Percentiles rank a stretch among this genome's conserved stretches.
These are phyloP conservation scores for Liasis olivaceus DNA, from an alignment of 2,797 vertebrate genomes.

Conservation along the genomic window DNA sequence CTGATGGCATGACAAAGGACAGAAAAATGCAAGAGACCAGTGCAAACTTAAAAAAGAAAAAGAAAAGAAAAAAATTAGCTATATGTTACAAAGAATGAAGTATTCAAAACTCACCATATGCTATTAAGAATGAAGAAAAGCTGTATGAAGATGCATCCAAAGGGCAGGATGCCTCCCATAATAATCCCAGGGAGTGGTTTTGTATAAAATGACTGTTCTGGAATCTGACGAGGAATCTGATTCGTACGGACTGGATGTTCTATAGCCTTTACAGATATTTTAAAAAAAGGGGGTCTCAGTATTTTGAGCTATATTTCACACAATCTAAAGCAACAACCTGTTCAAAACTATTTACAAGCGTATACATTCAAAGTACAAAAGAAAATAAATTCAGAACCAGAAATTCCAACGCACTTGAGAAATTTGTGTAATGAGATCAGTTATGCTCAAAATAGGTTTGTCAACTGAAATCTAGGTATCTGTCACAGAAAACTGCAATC, in stretches of 20 bases:
- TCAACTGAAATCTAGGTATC: background rate
- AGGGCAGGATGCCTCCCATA: constrained; percentile 94
- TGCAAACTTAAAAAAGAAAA: background rate
- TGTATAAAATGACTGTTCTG: constrained; percentile 93
- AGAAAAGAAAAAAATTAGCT: background rate
- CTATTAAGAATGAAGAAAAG: constrained; percentile 96
- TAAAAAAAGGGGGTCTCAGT: constrained; percentile 22
- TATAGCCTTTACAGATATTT: constrained; percentile 79
- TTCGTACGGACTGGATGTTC: constrained; percentile 93
- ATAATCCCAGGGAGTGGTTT: constrained; percentile 90
- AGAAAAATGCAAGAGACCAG: background rate
- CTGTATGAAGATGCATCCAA: constrained; percentile 95
- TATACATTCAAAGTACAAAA: background rate
- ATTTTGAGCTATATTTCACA: constrained; percentile 28
- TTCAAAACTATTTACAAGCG: constrained; percentile 46
- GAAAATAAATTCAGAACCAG: background rate
- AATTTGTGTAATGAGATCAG: background rate
- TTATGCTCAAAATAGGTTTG: background rate
- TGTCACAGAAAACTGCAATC: background rate
- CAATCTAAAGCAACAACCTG: constrained; percentile 14
- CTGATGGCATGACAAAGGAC: background rate
- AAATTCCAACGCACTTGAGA: background rate
- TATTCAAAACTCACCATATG: constrained; percentile 82
- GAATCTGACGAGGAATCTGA: constrained; percentile 95
- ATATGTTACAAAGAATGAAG: background rate